A percentile compares a stretch with the other conserved stretches of the same genome.
Evolutionary conservation across 2,797 vertebrate genomes (phyloP).

Genomic region (Lepus oiostolus): DNA sequence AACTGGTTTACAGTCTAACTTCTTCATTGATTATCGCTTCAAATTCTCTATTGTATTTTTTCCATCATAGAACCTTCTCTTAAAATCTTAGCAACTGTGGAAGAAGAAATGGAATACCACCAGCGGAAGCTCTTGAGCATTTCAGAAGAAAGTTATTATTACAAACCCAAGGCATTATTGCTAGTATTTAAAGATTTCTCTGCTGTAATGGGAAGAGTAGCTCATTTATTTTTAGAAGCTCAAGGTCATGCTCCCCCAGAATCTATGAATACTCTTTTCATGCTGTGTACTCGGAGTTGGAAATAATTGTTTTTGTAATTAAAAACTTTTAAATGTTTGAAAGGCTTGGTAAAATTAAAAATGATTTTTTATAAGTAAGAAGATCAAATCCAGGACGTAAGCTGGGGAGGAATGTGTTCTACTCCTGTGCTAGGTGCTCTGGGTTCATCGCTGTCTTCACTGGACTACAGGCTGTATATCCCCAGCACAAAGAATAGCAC

Average conservation of each 20-base stretch:
- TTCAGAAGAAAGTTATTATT: constrained; percentile 49
- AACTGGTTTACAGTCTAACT: neutral
- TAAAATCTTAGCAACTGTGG: constrained; percentile 41
- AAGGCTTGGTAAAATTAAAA: constrained; percentile 9
- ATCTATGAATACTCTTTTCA: neutral
- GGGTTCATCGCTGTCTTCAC: neutral
- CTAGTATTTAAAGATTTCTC: constrained; percentile 45
- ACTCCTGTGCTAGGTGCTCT: neutral
- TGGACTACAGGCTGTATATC: neutral
- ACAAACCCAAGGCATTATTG: constrained; percentile 9
- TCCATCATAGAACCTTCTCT: neutral
- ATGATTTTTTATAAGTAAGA: constrained; percentile 19
- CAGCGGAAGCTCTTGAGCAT: neutral
- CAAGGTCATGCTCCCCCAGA: neutral
- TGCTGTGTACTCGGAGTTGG: neutral
- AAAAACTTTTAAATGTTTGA: neutral
- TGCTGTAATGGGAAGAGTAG: neutral
- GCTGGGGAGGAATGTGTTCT: neutral
- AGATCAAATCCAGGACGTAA: neutral
- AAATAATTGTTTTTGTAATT: constrained; percentile 34
- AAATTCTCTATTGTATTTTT: neutral
- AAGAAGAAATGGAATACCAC: neutral
- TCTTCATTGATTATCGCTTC: constrained; percentile 48
- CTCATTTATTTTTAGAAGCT: constrained; percentile 40
- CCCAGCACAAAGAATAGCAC: neutral